A percentile compares a stretch with the other conserved stretches of the same genome.
phyloP scores from a whole-genome alignment of 2,888 invertebrate genomes.

The Temnothorax rugatulus region DNA sequence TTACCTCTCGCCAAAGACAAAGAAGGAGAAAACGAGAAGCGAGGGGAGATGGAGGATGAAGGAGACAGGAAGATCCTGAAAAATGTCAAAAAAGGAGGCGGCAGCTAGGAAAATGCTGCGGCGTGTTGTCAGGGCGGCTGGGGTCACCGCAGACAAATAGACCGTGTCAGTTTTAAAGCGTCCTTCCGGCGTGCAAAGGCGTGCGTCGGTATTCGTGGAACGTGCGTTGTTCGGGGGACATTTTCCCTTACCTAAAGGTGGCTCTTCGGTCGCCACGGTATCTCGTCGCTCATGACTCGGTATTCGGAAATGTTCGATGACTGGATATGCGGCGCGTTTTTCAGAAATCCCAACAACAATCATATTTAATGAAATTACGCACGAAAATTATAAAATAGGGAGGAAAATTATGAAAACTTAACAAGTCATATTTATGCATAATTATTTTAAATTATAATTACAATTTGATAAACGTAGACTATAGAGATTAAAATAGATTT shows the following conservation, averaged over 20 bases:
- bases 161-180: conserved; percentile 68
- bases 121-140: conserved; percentile 61
- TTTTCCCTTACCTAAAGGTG: conserved; percentile 15
- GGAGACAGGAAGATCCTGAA: conserved; percentile 64
- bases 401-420: background rate
- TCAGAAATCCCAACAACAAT: background rate
- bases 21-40: conserved; percentile 46
- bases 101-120: conserved; percentile 43
- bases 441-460: background rate
- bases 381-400: background rate
- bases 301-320: conserved; percentile 9
- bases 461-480: background rate
- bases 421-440: background rate
- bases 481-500: background rate
- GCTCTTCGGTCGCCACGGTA: background rate
- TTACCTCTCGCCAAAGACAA: conserved; percentile 25
- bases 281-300: background rate
- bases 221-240: conserved; percentile 33
- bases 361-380: background rate
- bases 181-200: conserved; percentile 57
- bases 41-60: background rate
- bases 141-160: conserved; percentile 71
- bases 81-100: conserved; percentile 62
- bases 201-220: conserved; percentile 45
- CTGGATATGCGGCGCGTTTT: background rate